Evolutionary conservation across 2,888 invertebrate species (phyloP).

Genomic region (Sarcophaga carnaria): DNA sequence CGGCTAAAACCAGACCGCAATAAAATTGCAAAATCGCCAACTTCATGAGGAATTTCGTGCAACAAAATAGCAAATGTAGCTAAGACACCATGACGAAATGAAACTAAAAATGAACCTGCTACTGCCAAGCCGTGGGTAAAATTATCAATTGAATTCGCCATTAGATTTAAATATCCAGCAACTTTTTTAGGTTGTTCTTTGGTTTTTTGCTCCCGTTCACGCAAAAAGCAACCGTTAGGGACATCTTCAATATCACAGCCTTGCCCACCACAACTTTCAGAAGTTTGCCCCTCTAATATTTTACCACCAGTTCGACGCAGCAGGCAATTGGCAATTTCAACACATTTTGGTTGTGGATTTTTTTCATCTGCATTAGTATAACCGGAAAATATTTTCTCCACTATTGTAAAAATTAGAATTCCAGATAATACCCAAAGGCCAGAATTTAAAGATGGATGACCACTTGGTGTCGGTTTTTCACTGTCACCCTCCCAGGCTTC

Average conservation of each 20-base stretch:
- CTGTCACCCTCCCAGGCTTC: conserved; percentile 93
- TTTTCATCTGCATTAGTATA: conserved; percentile 83
- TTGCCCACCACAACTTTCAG: conserved; percentile 75
- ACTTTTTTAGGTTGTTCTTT: conserved; percentile 83
- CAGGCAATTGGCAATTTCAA: conserved; percentile 81
- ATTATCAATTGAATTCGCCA: conserved; percentile 98
- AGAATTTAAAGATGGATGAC: conserved; percentile 86
- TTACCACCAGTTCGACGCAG: conserved; percentile 80
- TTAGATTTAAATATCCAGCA: conserved; percentile 95
- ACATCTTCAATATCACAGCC: conserved; percentile 82
- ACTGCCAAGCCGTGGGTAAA: conserved; percentile 99
- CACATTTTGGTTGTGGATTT: conserved; percentile 82
- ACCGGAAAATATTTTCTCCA: conserved; percentile 93
- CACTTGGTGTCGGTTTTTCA: conserved; percentile 76
- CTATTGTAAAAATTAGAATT: conserved; percentile 93
- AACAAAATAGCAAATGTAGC: conserved; percentile 96
- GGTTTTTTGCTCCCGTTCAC: conserved; percentile 78
- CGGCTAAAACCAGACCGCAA: conserved; percentile 95
- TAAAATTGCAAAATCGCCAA: conserved; percentile 99
- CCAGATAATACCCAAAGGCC: conserved; percentile 94
- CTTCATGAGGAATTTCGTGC: conserved; percentile 99
- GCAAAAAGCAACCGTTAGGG: conserved; percentile 81
- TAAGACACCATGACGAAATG: conserved; percentile 92
- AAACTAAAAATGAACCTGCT: conserved; percentile 97
- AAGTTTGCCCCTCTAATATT: conserved; percentile 78